phyloP scores from a whole-genome alignment of 2,797 vertebrate genomes.

The Rhinatrema bivittatum region DNA sequence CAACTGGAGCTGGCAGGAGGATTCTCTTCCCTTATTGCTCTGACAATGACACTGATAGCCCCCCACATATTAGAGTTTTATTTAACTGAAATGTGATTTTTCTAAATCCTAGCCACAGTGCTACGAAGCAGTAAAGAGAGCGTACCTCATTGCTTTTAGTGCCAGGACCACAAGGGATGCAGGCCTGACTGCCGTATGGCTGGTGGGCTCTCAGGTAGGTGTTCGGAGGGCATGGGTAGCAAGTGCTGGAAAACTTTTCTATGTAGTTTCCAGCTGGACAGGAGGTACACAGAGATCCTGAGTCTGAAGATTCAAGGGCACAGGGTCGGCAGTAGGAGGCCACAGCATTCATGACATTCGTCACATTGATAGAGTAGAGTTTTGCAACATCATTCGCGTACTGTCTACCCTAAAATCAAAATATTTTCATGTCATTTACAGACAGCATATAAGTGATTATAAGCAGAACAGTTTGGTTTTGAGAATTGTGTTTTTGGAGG shows the following conservation, averaged over 20 bases:
- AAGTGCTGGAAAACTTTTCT: slow-evolving; percentile 57
- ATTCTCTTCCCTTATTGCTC: no score
- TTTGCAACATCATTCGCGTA: slow-evolving; percentile 77
- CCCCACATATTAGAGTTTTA: no score
- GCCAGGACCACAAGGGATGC: slow-evolving; percentile 77
- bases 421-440: no score
- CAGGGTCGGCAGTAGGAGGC: slow-evolving; percentile 82
- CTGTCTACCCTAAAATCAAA: slow-evolving; percentile 59
- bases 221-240: slow-evolving; percentile 65
- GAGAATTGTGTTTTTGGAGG: no score
- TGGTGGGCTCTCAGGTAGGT: slow-evolving; percentile 68
- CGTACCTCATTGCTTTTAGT: slow-evolving; percentile 74
- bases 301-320: slow-evolving; percentile 44
- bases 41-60: no score
- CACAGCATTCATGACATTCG: slow-evolving; percentile 79
- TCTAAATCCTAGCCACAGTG: no score
- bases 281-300: slow-evolving; percentile 68
- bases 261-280: slow-evolving; percentile 78
- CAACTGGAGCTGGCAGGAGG: no score
- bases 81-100: no score
- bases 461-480: no score
- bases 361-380: slow-evolving; percentile 83
- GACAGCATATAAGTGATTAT: no score
- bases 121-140: neutral
- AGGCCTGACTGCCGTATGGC: slow-evolving; percentile 60